Percentiles rank a stretch among this genome's conserved stretches.
Evolutionary conservation across 1,140 invertebrate genomes (phyloP).

Genomic region (Zelostemma sp.): DNA sequence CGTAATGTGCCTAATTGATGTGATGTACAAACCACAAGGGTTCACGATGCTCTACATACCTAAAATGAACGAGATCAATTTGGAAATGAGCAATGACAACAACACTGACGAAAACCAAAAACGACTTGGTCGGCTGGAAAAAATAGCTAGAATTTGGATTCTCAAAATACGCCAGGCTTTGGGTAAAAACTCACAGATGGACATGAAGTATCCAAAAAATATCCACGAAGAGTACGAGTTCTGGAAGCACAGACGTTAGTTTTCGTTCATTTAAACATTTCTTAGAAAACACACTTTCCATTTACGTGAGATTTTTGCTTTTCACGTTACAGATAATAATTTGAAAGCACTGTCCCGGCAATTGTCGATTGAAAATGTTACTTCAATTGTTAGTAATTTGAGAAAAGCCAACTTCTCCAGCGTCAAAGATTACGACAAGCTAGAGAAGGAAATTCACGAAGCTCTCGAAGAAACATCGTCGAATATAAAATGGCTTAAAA

Average conservation of each 20-base stretch:
- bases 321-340: conserved; percentile 78
- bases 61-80: conserved; percentile 77
- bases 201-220: conserved; percentile 72
- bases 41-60: conserved; percentile 87
- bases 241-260: conserved; percentile 83
- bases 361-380: conserved; percentile 78
- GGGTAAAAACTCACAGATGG: conserved; percentile 66
- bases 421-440: conserved; percentile 77
- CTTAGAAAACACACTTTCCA: conserved; percentile 42
- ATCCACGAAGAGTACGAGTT: conserved; percentile 86
- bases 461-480: conserved; percentile 79
- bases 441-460: conserved; percentile 72
- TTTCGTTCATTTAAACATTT: too few relatives aligned
- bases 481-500: conserved; percentile 83
- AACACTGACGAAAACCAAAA: conserved; percentile 72
- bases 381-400: conserved; percentile 80
- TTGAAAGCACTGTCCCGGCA: conserved; percentile 81
- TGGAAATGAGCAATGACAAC: conserved; percentile 36
- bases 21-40: conserved; percentile 81
- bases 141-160: conserved; percentile 85
- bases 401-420: conserved; percentile 82
- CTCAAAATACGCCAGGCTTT: conserved; percentile 84
- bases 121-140: conserved; percentile 82
- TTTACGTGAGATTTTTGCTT: conserved; percentile 4
- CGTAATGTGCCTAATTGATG: conserved; percentile 81